Evolutionary conservation across 1,140 invertebrate genomes (phyloP).

Genomic region (Eulimnadia texana): DNA sequence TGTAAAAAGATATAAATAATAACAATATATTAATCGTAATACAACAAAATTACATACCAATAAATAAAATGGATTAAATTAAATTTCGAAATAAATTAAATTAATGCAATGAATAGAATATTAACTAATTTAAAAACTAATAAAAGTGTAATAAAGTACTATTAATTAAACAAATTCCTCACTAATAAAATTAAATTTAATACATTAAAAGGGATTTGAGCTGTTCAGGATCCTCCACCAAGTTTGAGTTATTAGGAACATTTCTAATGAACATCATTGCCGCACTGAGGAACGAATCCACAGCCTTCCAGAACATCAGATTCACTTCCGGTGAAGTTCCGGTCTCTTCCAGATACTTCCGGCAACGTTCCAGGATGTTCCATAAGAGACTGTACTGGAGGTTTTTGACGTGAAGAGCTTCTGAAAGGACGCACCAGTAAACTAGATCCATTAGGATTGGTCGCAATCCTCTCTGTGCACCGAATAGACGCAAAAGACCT

Average conservation of each 20-base stretch:
- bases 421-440: neutral
- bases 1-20: no score
- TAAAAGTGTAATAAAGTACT: constrained; percentile 29
- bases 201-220: constrained; percentile 8
- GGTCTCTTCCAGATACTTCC: neutral
- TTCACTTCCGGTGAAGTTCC: neutral
- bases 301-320: constrained; percentile 15
- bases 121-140: neutral
- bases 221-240: constrained; percentile 2
- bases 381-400: neutral
- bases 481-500: neutral
- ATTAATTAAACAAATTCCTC: no score
- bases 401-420: neutral
- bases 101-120: no score
- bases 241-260: neutral
- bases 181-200: no score
- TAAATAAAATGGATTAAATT: no score
- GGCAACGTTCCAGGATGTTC: neutral
- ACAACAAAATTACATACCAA: no score
- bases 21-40: no score
- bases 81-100: no score
- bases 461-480: constrained; percentile 3
- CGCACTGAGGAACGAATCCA: neutral
- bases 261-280: neutral
- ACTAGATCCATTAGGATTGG: neutral